A percentile compares a stretch with the other conserved stretches of the same genome.
Evolutionary conservation across 2,888 invertebrate species (phyloP).

Genomic region (Pseudeuparius sepicola): DNA sequence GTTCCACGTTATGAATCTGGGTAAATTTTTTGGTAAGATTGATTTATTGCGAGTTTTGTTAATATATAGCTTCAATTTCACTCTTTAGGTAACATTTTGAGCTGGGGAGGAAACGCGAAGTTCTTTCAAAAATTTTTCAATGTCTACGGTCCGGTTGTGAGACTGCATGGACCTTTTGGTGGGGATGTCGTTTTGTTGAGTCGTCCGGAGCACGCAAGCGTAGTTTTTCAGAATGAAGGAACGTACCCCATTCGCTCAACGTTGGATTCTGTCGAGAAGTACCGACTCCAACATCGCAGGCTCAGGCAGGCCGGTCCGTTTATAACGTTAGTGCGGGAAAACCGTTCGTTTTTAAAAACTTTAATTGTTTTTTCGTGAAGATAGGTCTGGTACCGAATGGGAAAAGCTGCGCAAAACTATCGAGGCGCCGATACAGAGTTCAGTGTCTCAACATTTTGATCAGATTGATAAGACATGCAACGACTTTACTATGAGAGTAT

Average conservation of each 20-base stretch:
- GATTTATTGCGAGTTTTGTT: slow-evolving; percentile 2
- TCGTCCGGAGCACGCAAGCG: slow-evolving; percentile 54
- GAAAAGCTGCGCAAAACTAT: slow-evolving; percentile 44
- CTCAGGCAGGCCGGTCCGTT: slow-evolving; percentile 47
- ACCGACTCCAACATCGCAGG: slow-evolving; percentile 47
- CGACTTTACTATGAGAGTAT: slow-evolving; percentile 41
- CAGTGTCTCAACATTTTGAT: slow-evolving; percentile 39
- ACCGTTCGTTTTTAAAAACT: not conserved
- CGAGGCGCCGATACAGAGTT: slow-evolving; percentile 40
- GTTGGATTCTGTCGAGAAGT: slow-evolving; percentile 54
- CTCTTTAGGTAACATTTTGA: slow-evolving; percentile 36
- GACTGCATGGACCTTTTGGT: slow-evolving; percentile 54
- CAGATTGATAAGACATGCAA: slow-evolving; percentile 37
- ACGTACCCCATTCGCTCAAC: slow-evolving; percentile 50
- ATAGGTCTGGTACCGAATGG: slow-evolving; percentile 52
- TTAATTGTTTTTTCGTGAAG: slow-evolving; percentile 11
- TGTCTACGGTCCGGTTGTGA: slow-evolving; percentile 55
- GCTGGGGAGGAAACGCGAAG: slow-evolving; percentile 40
- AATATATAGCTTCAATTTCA: not conserved
- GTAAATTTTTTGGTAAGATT: slow-evolving; percentile 38
- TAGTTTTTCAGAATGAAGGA: slow-evolving; percentile 52
- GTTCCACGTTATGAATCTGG: slow-evolving; percentile 44
- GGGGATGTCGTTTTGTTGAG: slow-evolving; percentile 53
- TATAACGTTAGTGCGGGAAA: slow-evolving; percentile 41
- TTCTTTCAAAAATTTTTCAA: slow-evolving; percentile 41